Base-by-base conservation (phyloP, 2,113 vertebrate genomes). In the Stigmatopora argus region DNA sequence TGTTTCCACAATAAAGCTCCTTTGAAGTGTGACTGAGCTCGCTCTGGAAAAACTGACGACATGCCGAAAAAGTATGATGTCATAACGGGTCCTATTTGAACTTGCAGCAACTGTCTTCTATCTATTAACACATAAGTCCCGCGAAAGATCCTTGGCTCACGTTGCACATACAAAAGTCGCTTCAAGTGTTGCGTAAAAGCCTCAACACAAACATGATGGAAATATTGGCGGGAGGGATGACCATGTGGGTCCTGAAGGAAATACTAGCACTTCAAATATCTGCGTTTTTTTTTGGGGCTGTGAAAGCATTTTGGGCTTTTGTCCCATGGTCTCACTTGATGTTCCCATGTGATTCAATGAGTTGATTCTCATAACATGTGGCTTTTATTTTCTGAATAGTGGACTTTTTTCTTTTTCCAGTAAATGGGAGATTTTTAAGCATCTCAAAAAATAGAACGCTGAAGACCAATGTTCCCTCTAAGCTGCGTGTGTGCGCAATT, bases 241-340 rank as follows among this genome's bases (percentile, higher is more conserved):
- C 57, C 23, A 80, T 35, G 23, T 47, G 66, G 18, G 17, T 62
- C 12, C 52, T 56, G 53, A 53, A 65, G 57, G 56, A 44, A 4
- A 72, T 52, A 52, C 26, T 31, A 35, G 15, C 9, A 70, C 41
- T 77, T 78, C 78, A 82, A 82, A 70, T 63, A 1, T 41, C 23
- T 31, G 15, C 15, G 5, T 48, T 53, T 76, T 63, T 73, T 34
- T 31, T 31, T 31, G 26, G 38, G 59, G 19, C 72, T 38, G 63
- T 31, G 23, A 65, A 38, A 4, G 19, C n/a, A 53, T 66, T 46
- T 31, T 53, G 1, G 21, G 10, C 21, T 23, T 53, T 11, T 23
- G 51, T 5, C 4, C 21, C 38, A 8, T 10, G 7, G 38, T 4
- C 38, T 4, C 7, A 1, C 38, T 8, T 8, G 38, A 41, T 10